Base-by-base conservation (phyloP, 2,888 invertebrate genomes). In the Helleia helle region DNA sequence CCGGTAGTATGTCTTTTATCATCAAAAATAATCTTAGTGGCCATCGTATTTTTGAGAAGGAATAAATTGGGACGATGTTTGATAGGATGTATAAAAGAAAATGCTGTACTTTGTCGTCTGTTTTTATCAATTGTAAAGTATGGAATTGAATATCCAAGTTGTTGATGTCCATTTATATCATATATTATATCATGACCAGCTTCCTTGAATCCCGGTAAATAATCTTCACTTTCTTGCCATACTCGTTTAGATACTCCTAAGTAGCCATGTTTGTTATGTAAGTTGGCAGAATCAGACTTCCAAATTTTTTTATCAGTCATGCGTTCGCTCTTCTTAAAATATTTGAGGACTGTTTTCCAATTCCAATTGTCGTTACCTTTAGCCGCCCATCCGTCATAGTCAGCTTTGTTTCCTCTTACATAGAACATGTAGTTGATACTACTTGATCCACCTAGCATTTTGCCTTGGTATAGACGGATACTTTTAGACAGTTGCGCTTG, bases 361-460 rank as follows among this genome's bases (percentile, higher is more conserved):
- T 58, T 51, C 73, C 73, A 73, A 0, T 65, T 66, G 0, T 70
- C 55, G 58, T 90, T 90, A 0, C 90, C 93, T 37, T 86, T 55
- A 5, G 68, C 75, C n/a, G 86, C 88, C 94, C 94, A 95, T 1
- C 85, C 68, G 1, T 85, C 59, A 55, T 87, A 92, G 57, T 93
- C 92, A 4, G 61, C 65, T 26, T 84, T 81, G 57, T 90, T 89
- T 0, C 92, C 92, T 50, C 88, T 74, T 0, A 89, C 70, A 52
- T 91, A 89, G 5, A 88, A 58, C 90, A 91, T 90, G 36, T 86
- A 88, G 59, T 92, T 92, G 1, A 89, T 74, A 0, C 83, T 73
- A 40, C 90, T 90, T 4, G 87, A 86, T 0, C 92, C 93, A 0
- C 92, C 93, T 11, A 90, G 65, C 34, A 87, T 86, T 58, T 90